These are phyloP conservation scores for Platyrinchus mystaceus DNA, from an alignment of 2,797 vertebrate genomes.

Conservation along the genomic window DNA sequence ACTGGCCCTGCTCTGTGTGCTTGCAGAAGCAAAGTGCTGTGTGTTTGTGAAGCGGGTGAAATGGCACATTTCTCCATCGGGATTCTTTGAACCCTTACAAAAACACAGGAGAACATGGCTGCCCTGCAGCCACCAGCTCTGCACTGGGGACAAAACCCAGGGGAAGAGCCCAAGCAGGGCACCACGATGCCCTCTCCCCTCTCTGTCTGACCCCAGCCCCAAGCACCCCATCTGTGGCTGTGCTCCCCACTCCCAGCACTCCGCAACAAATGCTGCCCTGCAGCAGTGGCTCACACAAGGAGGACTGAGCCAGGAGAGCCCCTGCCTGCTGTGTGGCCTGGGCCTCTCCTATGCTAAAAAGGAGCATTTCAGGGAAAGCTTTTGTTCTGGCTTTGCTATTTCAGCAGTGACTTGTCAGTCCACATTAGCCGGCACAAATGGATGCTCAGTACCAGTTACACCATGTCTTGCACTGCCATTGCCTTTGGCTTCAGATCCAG, in stretches of 20 bases:
- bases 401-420: background rate
- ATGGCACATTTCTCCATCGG: background rate
- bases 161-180: background rate
- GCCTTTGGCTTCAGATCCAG: background rate
- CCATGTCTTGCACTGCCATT: accelerated
- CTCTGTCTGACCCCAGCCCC: background rate
- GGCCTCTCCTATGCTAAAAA: background rate
- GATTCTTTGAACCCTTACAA: background rate
- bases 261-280: background rate
- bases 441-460: accelerated
- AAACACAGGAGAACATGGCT: accelerated
- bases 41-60: background rate
- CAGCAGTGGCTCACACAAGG: background rate
- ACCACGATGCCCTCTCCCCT: background rate
- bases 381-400: background rate
- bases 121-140: background rate
- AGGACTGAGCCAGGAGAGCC: background rate
- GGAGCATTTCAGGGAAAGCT: background rate
- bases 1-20: background rate
- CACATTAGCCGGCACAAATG: accelerated
- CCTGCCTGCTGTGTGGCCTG: background rate
- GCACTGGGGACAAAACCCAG: background rate
- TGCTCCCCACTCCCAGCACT: background rate
- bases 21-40: background rate
- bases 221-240: accelerated